Percentiles rank a stretch among this genome's conserved stretches.
These are phyloP conservation scores for Amia ocellicauda DNA, from an alignment of 2,113 vertebrate genomes.

Conservation along the genomic window DNA sequence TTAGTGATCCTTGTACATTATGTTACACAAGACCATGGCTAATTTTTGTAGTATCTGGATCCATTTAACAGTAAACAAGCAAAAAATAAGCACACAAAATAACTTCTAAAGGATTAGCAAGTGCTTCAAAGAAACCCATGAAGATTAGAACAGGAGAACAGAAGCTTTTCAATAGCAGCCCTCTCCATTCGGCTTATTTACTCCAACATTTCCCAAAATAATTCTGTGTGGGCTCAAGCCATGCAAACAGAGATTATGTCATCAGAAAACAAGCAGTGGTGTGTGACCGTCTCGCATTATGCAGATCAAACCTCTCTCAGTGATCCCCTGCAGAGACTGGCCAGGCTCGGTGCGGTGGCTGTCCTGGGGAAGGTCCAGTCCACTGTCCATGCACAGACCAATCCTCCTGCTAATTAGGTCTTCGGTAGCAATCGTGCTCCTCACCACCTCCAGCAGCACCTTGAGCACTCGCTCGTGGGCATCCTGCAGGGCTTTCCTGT, in stretches of 20 bases:
- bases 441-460: slow-evolving; percentile 74
- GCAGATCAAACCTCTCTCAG: slow-evolving; percentile 41
- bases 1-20: too few relatives aligned
- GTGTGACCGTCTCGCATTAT: too few relatives aligned
- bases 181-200: too few relatives aligned
- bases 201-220: too few relatives aligned
- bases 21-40: too few relatives aligned
- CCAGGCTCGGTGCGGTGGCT: slow-evolving; percentile 13
- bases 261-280: too few relatives aligned
- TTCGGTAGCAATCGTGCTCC: slow-evolving; percentile 62
- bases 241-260: too few relatives aligned
- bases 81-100: too few relatives aligned
- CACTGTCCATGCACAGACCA: slow-evolving; percentile 59
- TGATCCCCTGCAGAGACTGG: slow-evolving; percentile 25
- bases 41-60: too few relatives aligned
- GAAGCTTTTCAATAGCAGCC: too few relatives aligned
- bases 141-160: neutral
- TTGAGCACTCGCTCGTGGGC: slow-evolving; percentile 71
- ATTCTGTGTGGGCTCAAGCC: too few relatives aligned
- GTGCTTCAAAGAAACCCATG: neutral
- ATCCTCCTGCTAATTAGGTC: slow-evolving; percentile 76
- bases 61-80: too few relatives aligned
- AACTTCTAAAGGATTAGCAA: neutral
- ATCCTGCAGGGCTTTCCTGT: slow-evolving; percentile 66
- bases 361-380: slow-evolving; percentile 4